phyloP scores from a whole-genome alignment of 2,797 vertebrate species.

The Sciurus vulgaris region DNA sequence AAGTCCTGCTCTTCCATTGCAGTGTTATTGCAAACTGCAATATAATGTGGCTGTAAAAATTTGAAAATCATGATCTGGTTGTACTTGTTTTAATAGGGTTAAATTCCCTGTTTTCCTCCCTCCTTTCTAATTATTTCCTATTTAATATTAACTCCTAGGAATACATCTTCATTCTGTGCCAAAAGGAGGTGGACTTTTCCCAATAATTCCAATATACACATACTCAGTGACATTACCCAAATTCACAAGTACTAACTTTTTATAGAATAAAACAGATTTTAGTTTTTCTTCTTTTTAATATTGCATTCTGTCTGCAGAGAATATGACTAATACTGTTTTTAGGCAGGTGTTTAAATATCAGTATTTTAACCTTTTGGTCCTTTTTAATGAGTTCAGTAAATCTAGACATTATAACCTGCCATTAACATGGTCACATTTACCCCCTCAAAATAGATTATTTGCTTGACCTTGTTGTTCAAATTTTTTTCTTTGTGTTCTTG shows the following conservation, averaged over 20 bases:
- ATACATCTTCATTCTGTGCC: constrained; percentile 38
- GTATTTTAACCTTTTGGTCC: constrained; percentile 18
- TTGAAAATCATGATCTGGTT: constrained; percentile 24
- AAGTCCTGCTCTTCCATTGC: background rate
- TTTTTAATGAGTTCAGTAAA: constrained; percentile 58
- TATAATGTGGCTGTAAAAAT: background rate
- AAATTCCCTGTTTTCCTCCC: background rate
- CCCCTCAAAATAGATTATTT: background rate
- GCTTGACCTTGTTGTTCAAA: constrained; percentile 59
- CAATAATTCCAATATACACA: background rate
- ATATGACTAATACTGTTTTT: background rate
- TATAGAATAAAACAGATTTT: constrained; percentile 8
- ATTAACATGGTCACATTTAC: background rate
- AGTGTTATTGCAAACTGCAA: background rate
- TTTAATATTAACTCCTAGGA: background rate
- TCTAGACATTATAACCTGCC: background rate
- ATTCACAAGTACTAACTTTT: constrained; percentile 22
- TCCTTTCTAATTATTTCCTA: background rate
- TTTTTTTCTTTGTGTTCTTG: constrained; percentile 55
- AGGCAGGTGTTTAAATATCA: background rate
- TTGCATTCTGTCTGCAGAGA: constrained; percentile 32
- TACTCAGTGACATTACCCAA: background rate
- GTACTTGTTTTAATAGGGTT: background rate
- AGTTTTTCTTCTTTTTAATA: background rate
- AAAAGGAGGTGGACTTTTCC: background rate